phyloP scores from a whole-genome alignment of 2,888 invertebrate species.

The Magallana nippona region DNA sequence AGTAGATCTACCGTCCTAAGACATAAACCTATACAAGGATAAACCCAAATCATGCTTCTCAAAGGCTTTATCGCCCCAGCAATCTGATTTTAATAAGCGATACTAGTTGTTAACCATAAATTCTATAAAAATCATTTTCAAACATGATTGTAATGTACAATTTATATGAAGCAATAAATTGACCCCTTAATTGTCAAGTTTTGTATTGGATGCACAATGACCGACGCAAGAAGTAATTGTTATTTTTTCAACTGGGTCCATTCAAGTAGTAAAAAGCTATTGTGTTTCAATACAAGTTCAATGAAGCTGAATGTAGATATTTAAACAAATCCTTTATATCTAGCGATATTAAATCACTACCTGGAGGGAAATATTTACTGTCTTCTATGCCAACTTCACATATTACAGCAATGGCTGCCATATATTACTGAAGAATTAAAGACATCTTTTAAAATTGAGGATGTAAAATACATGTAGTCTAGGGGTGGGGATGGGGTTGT shows the following conservation, averaged over 20 bases:
- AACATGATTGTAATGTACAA: conserved; percentile 23
- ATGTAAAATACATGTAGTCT: neutral
- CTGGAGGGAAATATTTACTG: conserved; percentile 36
- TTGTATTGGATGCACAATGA: conserved; percentile 26
- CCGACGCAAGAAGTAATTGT: conserved; percentile 18
- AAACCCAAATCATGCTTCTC: conserved; percentile 22
- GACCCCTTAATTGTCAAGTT: conserved; percentile 26
- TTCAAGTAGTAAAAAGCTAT: conserved; percentile 26
- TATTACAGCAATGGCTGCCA: conserved; percentile 14
- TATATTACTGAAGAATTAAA: neutral
- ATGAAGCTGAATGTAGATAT: conserved; percentile 33
- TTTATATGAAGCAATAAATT: conserved; percentile 35
- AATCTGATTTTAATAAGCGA: conserved; percentile 24
- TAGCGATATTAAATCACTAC: conserved; percentile 33
- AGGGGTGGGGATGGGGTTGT: no score
- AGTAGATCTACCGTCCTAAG: conserved; percentile 14
- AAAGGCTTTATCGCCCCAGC: neutral
- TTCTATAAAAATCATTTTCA: conserved; percentile 26
- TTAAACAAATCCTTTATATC: conserved; percentile 35
- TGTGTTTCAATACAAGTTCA: conserved; percentile 35
- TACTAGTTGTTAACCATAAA: conserved; percentile 24
- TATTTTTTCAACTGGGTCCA: conserved; percentile 28
- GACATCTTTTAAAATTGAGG: neutral
- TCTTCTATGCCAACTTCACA: conserved; percentile 36
- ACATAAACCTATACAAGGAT: conserved; percentile 22